These are phyloP conservation scores for Pseudoatta argentina DNA, from an alignment of 1,140 invertebrate species.

Conservation along the genomic window DNA sequence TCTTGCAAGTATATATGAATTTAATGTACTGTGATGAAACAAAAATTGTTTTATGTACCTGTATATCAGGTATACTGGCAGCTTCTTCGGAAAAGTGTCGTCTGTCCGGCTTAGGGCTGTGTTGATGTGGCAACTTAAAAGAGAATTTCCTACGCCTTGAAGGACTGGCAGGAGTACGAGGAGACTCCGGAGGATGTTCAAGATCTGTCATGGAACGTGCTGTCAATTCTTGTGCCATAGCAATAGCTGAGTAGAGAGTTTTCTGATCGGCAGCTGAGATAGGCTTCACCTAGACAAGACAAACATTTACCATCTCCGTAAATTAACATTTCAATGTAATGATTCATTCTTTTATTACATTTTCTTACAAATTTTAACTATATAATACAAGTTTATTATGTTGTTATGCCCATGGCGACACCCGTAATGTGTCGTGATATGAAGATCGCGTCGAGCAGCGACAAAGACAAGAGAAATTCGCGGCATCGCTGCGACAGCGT, in stretches of 20 bases:
- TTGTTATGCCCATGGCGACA: too few species aligned
- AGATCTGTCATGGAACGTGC: conserved; percentile 95
- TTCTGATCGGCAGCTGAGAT: conserved; percentile 97
- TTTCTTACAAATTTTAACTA: too few species aligned
- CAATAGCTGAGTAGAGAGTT: conserved; percentile 97
- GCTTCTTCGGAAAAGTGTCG: conserved; percentile 96
- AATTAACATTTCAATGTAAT: too few species aligned
- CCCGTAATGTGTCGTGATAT: too few species aligned
- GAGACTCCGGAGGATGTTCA: conserved; percentile 88
- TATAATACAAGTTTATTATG: too few species aligned
- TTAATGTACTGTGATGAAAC: conserved; percentile 63
- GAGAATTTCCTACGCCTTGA: conserved; percentile 95
- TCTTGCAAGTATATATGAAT: conserved; percentile 28
- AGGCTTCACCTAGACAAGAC: conserved; percentile 91
- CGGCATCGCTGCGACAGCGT: too few species aligned
- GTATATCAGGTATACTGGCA: conserved; percentile 95
- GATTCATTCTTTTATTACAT: too few species aligned
- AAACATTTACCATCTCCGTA: conserved; percentile 67
- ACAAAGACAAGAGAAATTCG: too few species aligned
- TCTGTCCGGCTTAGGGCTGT: conserved; percentile 89
- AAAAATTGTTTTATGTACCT: conserved; percentile 88
- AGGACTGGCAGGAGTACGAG: conserved; percentile 91
- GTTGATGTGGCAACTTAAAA: conserved; percentile 92
- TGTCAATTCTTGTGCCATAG: conserved; percentile 96
- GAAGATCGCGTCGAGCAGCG: too few species aligned